Conservation (phyloP, 1,140 invertebrate genomes). For the Mercenaria mercenaria region DNA sequence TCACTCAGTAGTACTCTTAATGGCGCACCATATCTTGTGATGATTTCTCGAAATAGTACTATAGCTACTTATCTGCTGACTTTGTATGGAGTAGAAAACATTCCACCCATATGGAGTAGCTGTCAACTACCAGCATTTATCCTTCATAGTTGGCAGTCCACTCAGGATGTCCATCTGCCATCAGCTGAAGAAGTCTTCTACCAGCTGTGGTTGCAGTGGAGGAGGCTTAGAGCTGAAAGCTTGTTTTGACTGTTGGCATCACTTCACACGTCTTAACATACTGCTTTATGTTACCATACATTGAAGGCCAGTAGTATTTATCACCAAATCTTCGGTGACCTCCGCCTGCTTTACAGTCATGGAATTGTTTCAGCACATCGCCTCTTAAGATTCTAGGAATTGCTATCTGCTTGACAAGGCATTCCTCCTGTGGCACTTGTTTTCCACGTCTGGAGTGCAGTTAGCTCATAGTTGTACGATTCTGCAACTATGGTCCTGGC, state of each 20-base stretch:
- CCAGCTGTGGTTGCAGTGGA: conserved; percentile 42
- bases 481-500: neutral
- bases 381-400: neutral
- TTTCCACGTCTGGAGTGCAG: conserved; percentile 31
- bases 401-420: neutral
- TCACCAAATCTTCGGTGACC: conserved; percentile 1
- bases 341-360: conserved; percentile 58
- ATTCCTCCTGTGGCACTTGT: neutral
- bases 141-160: conserved; percentile 53
- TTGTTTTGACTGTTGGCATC: conserved; percentile 34
- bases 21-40: conserved; percentile 68
- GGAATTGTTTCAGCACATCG: conserved; percentile 39
- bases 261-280: too few species aligned
- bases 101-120: too few species aligned
- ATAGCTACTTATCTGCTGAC: conserved; percentile 58
- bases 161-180: conserved; percentile 70
- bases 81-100: conserved; percentile 53
- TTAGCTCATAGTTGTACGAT: conserved; percentile 19
- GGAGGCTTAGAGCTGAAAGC: conserved; percentile 5
- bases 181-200: conserved; percentile 53
- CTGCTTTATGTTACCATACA: conserved; percentile 47
- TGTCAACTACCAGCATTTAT: conserved; percentile 49
- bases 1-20: conserved; percentile 61
- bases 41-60: conserved; percentile 67
- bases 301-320: conserved; percentile 64